Conservation (phyloP, 2,113 vertebrate species). For the Eulemur macaco region DNA sequence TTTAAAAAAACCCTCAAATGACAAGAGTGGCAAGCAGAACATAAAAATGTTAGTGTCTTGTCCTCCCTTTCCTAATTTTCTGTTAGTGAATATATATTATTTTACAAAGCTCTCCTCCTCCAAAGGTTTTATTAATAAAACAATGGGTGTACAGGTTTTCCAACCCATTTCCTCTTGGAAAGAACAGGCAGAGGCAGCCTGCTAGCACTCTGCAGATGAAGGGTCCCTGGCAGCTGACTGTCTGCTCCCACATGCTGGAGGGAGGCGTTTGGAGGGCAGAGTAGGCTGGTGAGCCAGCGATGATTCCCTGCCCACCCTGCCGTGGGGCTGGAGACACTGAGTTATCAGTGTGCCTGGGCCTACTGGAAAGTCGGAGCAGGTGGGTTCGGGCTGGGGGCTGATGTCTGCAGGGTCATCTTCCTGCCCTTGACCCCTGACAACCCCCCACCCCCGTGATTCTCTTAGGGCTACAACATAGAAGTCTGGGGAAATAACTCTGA, state of each 20-base stretch:
- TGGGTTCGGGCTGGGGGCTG: not conserved
- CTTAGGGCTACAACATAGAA: not conserved
- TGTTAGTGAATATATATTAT: not conserved
- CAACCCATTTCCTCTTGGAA: constrained; percentile 7
- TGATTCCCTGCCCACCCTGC: too few relatives aligned
- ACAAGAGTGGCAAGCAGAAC: not conserved
- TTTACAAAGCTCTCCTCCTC: not conserved
- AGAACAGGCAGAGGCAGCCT: not conserved
- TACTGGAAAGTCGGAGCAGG: not conserved
- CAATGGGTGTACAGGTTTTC: not conserved
- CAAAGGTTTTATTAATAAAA: constrained; percentile 9
- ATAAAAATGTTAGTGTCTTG: not conserved
- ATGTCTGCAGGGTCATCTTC: too few relatives aligned
- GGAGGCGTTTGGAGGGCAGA: not conserved
- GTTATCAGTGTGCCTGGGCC: not conserved
- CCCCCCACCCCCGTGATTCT: not conserved
- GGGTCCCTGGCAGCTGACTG: not conserved
- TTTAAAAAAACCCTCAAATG: not conserved
- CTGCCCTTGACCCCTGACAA: too few relatives aligned
- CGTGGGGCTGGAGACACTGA: not conserved
- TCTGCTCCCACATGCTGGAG: not conserved
- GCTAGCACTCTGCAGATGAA: not conserved
- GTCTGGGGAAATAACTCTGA: not conserved
- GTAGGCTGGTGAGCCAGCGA: not conserved
- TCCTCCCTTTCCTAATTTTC: not conserved